These are phyloP conservation scores for Acanthis flammea DNA, from an alignment of 2,797 vertebrate species.

Conservation along the genomic window DNA sequence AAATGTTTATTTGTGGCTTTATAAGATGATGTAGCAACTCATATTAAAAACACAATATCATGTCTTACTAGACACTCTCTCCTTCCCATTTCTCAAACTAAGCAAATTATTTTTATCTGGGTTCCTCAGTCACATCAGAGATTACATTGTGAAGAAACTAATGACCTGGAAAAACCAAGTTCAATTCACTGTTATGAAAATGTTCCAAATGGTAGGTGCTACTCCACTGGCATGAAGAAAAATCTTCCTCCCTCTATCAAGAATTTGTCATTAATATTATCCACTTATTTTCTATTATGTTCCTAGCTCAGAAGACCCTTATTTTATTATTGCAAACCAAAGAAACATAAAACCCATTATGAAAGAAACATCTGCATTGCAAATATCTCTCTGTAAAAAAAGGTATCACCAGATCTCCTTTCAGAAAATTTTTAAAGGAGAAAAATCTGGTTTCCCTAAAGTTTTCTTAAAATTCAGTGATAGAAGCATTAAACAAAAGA, in stretches of 20 bases:
- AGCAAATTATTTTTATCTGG: background rate
- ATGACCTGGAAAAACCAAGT: background rate
- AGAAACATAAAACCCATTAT: background rate
- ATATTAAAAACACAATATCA: background rate
- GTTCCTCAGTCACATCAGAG: background rate
- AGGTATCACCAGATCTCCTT: background rate
- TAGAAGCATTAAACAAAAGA: background rate
- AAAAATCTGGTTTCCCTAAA: background rate
- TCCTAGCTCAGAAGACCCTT: background rate
- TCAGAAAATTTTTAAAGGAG: background rate
- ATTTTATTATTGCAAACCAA: background rate
- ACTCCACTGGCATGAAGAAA: background rate
- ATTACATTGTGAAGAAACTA: background rate
- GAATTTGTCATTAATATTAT: background rate
- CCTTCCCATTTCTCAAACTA: background rate
- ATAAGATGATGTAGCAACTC: background rate
- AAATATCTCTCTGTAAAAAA: background rate
- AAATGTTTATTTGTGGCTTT: background rate
- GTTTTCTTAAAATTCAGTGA: background rate
- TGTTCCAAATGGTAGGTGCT: background rate
- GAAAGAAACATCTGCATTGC: background rate
- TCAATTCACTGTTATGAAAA: background rate
- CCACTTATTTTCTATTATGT: background rate
- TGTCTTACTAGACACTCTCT: background rate
- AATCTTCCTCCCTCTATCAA: background rate